Conservation (phyloP, 2,797 vertebrate genomes). For the Sebastes variabilis region DNA sequence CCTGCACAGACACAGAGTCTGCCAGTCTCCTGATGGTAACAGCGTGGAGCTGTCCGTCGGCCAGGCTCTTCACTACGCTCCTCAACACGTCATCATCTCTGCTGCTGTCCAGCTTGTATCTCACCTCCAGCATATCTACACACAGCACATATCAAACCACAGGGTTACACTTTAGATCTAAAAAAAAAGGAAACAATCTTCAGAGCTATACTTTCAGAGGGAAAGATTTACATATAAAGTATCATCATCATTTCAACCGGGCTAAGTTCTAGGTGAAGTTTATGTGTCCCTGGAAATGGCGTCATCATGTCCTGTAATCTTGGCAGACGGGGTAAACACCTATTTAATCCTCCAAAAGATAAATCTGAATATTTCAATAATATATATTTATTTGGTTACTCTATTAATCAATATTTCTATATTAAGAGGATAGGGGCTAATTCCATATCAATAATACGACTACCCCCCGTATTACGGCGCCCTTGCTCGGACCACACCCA, state of each 20-base stretch:
- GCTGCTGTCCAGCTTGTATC: slow-evolving; percentile 88
- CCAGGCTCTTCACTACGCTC: slow-evolving; percentile 83
- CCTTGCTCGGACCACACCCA: too few species aligned
- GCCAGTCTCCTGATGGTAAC: slow-evolving; percentile 84
- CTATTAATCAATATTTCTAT: slow-evolving; percentile 30
- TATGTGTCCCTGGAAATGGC: neutral
- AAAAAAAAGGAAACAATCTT: neutral
- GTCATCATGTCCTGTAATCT: neutral
- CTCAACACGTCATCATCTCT: slow-evolving; percentile 85
- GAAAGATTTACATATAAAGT: neutral
- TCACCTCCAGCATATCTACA: slow-evolving; percentile 90
- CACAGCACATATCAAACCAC: slow-evolving; percentile 1
- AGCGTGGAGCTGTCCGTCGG: slow-evolving; percentile 87
- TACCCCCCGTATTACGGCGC: neutral
- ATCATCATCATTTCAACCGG: neutral
- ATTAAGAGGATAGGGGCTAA: slow-evolving; percentile 52
- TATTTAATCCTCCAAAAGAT: slow-evolving; percentile 12
- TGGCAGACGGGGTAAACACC: neutral
- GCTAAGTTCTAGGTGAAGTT: neutral
- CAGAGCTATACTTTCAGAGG: neutral
- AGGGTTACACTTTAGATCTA: neutral
- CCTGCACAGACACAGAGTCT: slow-evolving; percentile 77
- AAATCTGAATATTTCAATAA: neutral
- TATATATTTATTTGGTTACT: neutral
- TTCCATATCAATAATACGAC: slow-evolving; percentile 40